Percentiles rank a stretch among this genome's conserved stretches.
Evolutionary conservation across 2,888 invertebrate species (phyloP).

Genomic region (Eristalis pertinax): DNA sequence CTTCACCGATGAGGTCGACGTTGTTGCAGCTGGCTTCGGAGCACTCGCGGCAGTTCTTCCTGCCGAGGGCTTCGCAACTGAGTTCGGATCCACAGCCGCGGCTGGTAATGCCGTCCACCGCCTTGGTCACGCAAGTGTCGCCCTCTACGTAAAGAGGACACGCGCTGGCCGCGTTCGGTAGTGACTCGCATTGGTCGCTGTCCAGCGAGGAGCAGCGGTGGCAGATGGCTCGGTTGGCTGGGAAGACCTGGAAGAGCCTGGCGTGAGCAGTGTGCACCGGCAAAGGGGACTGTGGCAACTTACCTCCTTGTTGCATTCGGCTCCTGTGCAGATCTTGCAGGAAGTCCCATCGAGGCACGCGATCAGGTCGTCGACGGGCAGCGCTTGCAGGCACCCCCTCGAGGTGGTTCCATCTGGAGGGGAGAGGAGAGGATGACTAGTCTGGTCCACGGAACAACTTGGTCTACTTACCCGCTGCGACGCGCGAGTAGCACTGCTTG

Average conservation of each 20-base stretch:
- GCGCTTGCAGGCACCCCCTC: constrained; percentile 73
- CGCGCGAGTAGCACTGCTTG: constrained; percentile 73
- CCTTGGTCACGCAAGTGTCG: constrained; percentile 73
- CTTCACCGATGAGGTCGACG: constrained; percentile 42
- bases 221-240: constrained; percentile 70
- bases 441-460: background rate
- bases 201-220: constrained; percentile 72
- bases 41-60: constrained; percentile 72
- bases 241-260: constrained; percentile 54
- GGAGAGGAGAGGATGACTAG: background rate
- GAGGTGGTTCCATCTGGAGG: constrained; percentile 73
- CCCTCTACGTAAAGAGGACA: constrained; percentile 70
- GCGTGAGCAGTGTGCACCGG: background rate
- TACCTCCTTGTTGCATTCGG: constrained; percentile 67
- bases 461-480: constrained; percentile 69
- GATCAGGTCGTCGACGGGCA: constrained; percentile 61
- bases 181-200: constrained; percentile 65
- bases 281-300: background rate
- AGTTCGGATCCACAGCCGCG: constrained; percentile 74
- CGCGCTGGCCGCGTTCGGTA: constrained; percentile 35
- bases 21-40: constrained; percentile 62
- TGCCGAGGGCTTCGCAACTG: constrained; percentile 53
- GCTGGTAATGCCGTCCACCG: constrained; percentile 63
- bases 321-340: constrained; percentile 71
- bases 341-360: constrained; percentile 64